These are phyloP conservation scores for Clarias pachynema DNA, from an alignment of 2,797 vertebrate genomes.

Conservation along the genomic window DNA sequence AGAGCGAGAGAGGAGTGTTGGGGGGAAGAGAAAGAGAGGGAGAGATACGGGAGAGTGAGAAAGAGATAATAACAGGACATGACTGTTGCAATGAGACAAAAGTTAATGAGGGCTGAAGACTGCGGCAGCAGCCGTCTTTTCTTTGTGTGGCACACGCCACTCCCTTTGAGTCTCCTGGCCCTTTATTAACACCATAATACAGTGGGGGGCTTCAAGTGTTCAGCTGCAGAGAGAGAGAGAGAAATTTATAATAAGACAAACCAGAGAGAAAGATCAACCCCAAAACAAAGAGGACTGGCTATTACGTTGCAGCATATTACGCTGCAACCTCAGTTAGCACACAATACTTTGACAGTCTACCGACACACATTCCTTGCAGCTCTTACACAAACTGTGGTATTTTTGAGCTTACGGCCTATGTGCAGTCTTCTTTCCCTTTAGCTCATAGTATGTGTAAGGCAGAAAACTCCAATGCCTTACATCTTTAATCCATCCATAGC, in stretches of 20 bases:
- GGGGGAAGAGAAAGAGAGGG: background rate
- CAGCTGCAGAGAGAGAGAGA: conserved; percentile 71
- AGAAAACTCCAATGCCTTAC: background rate
- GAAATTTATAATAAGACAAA: conserved; percentile 35
- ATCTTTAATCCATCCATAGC: background rate
- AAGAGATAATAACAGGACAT: conserved; percentile 56
- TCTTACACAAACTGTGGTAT: background rate
- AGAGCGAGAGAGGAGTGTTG: conserved; percentile 17
- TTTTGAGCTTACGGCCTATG: background rate
- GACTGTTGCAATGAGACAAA: conserved; percentile 75
- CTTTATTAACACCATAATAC: conserved; percentile 78
- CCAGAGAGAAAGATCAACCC: conserved; percentile 2
- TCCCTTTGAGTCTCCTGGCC: conserved; percentile 73
- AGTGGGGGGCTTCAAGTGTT: conserved; percentile 75
- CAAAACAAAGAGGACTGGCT: conserved; percentile 24
- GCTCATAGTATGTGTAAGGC: background rate
- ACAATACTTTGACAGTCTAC: conserved; percentile 24
- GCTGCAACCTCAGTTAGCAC: conserved; percentile 32
- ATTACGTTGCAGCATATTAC: conserved; percentile 5
- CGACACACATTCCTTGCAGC: conserved; percentile 24
- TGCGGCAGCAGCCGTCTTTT: conserved; percentile 69
- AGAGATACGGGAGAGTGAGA: conserved; percentile 36
- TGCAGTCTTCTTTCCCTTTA: background rate
- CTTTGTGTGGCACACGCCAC: conserved; percentile 71
- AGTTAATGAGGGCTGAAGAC: conserved; percentile 82